Evolutionary conservation across 2,888 invertebrate genomes (phyloP), one percentile per base, ranked within the genome.

Genomic region (Schrankia costaestrigalis): DNA sequence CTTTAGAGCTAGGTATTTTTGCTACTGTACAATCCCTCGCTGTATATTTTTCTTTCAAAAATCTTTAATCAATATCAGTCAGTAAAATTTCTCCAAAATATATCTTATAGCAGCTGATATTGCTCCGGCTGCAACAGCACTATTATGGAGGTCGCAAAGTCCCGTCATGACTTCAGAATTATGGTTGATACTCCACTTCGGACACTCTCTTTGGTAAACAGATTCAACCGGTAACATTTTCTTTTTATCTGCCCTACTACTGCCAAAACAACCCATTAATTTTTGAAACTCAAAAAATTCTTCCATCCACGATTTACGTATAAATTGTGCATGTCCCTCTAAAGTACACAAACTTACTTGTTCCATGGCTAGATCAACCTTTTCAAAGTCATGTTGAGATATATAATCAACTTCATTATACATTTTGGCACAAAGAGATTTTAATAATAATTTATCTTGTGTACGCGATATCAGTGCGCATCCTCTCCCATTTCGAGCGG

Each of bases 331-430:
- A 33, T 76, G 62, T 0, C 78, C 77, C 1, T 57, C 52, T 3
- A 77, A 18, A 7, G 58, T 18, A 49, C 78, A 79, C 0, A 76
- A 31, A 3, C 46, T 18, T 5, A 75, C 69, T 10, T 71, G 61
- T 54, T 79, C 78, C 38, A 72, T 31, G 19, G 79, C 32, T 9
- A 81, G 49, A 41, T 78, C 78, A 0, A 53, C 38, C 2, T 47
- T 8, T 11, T 21, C 17, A 32, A 56, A 75, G 2, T 47, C 38
- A 27, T 69, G 45, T 0, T 8, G 7, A 1, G 57, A 60, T 6
- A 73, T 69, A 34, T 59, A 73, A 14, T 64, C 43, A 0, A 60
- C 55, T 43, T 79, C 78, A 5, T 48, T 44, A 34, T 54, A 70
- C 1, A 59, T 51, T 1, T 26, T 53, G 1, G 42, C 29, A 19